phyloP scores from a whole-genome alignment of 37 sponge, comb jelly and placozoan species.

The Spongilla lacustris region DNA sequence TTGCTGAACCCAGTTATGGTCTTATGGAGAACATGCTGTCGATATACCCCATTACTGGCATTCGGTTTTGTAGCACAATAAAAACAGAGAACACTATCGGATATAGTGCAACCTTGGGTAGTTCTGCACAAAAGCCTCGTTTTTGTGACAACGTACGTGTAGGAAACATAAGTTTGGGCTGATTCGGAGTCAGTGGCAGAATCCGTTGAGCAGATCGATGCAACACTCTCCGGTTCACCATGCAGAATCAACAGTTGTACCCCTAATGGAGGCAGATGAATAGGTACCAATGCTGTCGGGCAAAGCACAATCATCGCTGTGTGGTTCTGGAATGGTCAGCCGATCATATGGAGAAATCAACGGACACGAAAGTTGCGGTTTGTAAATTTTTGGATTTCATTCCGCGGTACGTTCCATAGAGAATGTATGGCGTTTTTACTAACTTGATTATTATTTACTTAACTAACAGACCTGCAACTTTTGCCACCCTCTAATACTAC shows the following conservation, averaged over 20 bases:
- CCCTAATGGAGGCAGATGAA: too few species aligned
- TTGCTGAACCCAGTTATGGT: conserved; percentile 35
- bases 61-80: conserved; percentile 3
- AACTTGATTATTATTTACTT: too few species aligned
- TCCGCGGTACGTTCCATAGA: too few species aligned
- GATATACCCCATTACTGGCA: background rate
- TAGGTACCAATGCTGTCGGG: too few species aligned
- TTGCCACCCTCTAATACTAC: too few species aligned
- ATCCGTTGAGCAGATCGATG: background rate
- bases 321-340: too few species aligned
- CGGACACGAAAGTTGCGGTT: too few species aligned
- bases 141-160: background rate
- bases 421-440: too few species aligned
- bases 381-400: too few species aligned
- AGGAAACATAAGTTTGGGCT: background rate
- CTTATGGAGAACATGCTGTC: background rate
- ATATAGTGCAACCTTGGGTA: background rate
- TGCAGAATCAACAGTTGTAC: background rate
- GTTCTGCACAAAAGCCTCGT: background rate
- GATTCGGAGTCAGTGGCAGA: background rate
- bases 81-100: background rate
- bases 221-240: background rate
- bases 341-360: too few species aligned
- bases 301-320: too few species aligned
- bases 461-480: too few species aligned